These are phyloP conservation scores for Passerculus sandwichensis DNA, from an alignment of 2,797 vertebrate species.

Conservation along the genomic window DNA sequence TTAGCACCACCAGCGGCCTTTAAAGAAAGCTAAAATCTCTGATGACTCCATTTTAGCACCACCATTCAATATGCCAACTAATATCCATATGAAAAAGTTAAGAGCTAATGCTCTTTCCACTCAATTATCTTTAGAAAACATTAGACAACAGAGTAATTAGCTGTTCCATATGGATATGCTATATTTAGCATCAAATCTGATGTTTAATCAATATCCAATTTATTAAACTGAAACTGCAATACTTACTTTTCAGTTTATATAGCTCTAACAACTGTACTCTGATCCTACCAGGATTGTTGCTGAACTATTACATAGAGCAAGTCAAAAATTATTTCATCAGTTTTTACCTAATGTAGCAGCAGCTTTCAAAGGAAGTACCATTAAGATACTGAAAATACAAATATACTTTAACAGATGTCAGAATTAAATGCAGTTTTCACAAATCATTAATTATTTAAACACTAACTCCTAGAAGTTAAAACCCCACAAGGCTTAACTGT, in stretches of 20 bases:
- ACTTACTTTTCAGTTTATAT: background rate
- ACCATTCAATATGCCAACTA: background rate
- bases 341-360: background rate
- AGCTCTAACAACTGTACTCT: background rate
- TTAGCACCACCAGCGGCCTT: background rate
- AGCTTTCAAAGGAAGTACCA: background rate
- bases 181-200: background rate
- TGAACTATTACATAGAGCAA: background rate
- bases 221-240: background rate
- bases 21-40: background rate
- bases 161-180: background rate
- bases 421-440: background rate
- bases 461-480: background rate
- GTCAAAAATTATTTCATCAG: background rate
- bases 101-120: background rate
- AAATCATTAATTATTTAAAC: background rate
- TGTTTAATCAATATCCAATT: background rate
- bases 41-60: background rate
- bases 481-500: background rate
- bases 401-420: background rate
- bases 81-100: background rate
- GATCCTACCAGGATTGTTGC: background rate
- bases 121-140: background rate
- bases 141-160: background rate
- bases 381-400: background rate